These are phyloP conservation scores for Sphaeridia pumilis DNA, from an alignment of 2,888 invertebrate genomes.

Conservation along the genomic window DNA sequence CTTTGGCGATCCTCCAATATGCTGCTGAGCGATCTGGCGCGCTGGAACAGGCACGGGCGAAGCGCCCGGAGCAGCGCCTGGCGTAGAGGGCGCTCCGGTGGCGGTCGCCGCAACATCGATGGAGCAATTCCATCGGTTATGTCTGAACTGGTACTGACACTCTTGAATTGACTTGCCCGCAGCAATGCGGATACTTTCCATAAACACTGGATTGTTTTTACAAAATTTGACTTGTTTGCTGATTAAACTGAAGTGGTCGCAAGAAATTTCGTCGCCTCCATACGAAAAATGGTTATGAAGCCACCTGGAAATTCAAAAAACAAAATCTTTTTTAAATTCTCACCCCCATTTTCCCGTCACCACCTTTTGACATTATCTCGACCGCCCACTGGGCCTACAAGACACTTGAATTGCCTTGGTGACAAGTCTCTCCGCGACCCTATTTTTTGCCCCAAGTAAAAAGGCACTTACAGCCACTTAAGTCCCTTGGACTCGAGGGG, in stretches of 20 bases:
- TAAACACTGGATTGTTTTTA: constrained; percentile 66
- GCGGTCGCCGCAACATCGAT: constrained; percentile 11
- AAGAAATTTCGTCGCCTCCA: constrained; percentile 1
- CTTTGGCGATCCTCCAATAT: too few species aligned
- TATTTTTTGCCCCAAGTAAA: too few species aligned
- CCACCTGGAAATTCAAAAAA: constrained; percentile 4
- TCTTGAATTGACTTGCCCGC: constrained; percentile 71
- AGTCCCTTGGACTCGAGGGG: constrained; percentile 8
- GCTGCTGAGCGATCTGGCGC: too few species aligned
- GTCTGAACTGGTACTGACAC: constrained; percentile 68
- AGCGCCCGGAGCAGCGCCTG: too few species aligned
- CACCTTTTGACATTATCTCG: too few species aligned
- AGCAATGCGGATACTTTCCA: constrained; percentile 74
- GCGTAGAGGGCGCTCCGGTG: too few species aligned
- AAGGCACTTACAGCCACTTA: constrained; percentile 17
- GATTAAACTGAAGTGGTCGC: constrained; percentile 19
- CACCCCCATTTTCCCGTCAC: too few species aligned
- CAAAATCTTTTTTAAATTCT: too few species aligned
- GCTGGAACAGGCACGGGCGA: too few species aligned
- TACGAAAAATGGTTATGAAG: constrained; percentile 1
- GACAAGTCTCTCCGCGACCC: too few species aligned
- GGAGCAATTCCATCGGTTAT: constrained; percentile 86
- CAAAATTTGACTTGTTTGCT: constrained; percentile 67
- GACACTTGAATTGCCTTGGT: too few species aligned
- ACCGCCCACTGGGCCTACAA: too few species aligned